Base-by-base conservation (phyloP, 2,888 invertebrate genomes). In the Tyria jacobaeae region DNA sequence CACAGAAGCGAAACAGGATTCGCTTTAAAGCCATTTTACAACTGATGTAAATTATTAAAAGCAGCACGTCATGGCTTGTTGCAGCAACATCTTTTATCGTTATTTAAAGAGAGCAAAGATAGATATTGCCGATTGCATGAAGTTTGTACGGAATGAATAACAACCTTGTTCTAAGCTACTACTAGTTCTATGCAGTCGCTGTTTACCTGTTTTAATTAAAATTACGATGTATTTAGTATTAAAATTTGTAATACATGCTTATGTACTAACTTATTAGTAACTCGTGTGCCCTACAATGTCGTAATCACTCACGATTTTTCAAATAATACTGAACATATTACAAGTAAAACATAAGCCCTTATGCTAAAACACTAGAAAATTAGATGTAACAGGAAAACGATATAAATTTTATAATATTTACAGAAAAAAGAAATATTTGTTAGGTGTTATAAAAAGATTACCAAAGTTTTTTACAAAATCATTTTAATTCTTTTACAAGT, bases 241-340 rank as follows among this genome's bases (percentile, higher is more conserved):
- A 39, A 7, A 35, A 35, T 17, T 24, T 51, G 15, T 53, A 39
- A n/a, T 21, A 25, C 24, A 10, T 39, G 53, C 53, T 39, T 53
- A 25, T 52, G 25, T 53, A 53, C 53, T 53, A 53, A 53, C 53
- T 39, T 37, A n/a, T n/a, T 49, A 27, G 48, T n/a, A 27, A 27
- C 9, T 44, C 21, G 37, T 53, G 53, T 53, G 37, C 34, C 37
- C 39, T 53, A 25, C n/a, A 39, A 12, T 51, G 9, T 21, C 51
- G 6, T 7, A 51, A 51, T 35, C 35, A 51, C 34, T 51, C 24
- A 35, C 15, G 0, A 24, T 24, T 24, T 25, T 24, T 14, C 34
- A 6, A 15, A 7, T 34, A 9, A 17, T 34, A 51, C 7, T 34
- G 2, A 50, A 31, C 4, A 31, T 31, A 6, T 3, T n/a, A n/a